Conservation (phyloP, 2,113 vertebrate species). For the Heloderma charlesbogerti region DNA sequence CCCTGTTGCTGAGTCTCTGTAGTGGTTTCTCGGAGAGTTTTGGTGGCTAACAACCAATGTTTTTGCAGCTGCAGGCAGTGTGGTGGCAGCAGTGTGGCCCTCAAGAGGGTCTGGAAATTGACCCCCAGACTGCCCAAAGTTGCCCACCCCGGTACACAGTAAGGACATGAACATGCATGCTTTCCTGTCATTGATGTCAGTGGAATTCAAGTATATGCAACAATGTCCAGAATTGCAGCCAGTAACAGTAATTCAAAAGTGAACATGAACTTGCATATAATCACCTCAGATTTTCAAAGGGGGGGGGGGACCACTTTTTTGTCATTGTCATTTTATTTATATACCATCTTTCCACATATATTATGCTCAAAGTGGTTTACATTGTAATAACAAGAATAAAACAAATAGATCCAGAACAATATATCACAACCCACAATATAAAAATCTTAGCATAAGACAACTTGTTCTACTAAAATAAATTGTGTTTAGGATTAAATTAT, state of each 20-base stretch:
- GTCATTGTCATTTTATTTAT: background rate
- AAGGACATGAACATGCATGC: background rate
- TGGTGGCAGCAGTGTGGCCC: too few species aligned
- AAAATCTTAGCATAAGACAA: background rate
- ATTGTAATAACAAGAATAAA: background rate
- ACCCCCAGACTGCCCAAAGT: background rate
- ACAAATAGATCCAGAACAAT: background rate
- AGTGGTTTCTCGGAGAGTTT: too few species aligned
- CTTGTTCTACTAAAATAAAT: too few species aligned
- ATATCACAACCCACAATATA: background rate
- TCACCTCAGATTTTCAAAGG: background rate
- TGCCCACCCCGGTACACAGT: background rate
- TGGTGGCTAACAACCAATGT: too few species aligned
- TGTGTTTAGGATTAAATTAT: background rate
- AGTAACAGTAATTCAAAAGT: background rate
- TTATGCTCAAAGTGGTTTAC: too few species aligned
- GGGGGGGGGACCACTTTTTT: background rate
- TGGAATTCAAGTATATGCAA: background rate
- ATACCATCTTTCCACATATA: too few species aligned
- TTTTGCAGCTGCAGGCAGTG: too few species aligned
- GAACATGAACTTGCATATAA: background rate
- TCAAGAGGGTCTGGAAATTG: too few species aligned
- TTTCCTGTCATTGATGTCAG: background rate
- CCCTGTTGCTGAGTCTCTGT: too few species aligned
- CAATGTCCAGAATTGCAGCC: background rate